Conservation (phyloP, 2,113 vertebrate species). For the Pteronura brasiliensis region DNA sequence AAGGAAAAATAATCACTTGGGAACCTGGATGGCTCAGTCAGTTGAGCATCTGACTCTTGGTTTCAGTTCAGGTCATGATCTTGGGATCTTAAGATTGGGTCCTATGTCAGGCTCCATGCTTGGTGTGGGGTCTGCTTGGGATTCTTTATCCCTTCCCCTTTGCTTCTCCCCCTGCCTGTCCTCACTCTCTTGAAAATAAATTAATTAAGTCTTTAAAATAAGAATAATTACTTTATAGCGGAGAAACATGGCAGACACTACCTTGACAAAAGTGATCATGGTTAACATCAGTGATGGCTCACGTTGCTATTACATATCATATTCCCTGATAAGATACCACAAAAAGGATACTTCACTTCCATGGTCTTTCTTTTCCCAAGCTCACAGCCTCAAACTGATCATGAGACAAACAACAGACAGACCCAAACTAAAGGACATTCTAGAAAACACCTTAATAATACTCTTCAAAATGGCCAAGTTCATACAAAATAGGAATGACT, state of each 20-base stretch:
- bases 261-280: neutral
- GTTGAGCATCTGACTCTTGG: neutral
- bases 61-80: neutral
- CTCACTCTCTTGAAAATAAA: neutral
- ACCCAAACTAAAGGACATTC: neutral
- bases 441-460: neutral
- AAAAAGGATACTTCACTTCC: no score
- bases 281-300: neutral
- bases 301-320: fast-evolving
- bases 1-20: neutral
- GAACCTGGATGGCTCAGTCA: neutral
- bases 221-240: neutral
- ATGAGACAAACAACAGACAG: neutral
- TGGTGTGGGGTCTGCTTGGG: neutral
- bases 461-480: neutral
- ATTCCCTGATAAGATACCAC: neutral
- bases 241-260: neutral
- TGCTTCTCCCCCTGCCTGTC: neutral
- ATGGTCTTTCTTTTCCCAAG: neutral
- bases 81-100: neutral
- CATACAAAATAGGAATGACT: neutral
- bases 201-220: neutral
- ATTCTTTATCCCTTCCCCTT: neutral
- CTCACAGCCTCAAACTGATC: neutral
- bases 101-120: neutral